phyloP scores from a whole-genome alignment of 2,797 vertebrate genomes.

The Hirundo rustica region DNA sequence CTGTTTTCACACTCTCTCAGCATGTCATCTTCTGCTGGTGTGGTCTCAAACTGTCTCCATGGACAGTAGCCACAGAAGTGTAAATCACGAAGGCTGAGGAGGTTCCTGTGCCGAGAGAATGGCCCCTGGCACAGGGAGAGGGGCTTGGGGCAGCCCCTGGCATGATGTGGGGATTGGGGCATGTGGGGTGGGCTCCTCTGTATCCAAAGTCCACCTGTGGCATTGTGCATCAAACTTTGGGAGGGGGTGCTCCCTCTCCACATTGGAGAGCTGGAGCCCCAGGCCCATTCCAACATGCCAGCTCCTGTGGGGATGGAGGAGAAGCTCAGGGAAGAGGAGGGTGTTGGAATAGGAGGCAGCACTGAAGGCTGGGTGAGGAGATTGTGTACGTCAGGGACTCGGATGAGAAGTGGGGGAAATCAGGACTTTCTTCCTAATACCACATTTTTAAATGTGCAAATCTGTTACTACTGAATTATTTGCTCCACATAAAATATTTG shows the following conservation, averaged over 20 bases:
- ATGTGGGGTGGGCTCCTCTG: rapidly evolving
- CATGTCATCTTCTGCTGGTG: rapidly evolving
- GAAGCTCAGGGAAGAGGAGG: neutral
- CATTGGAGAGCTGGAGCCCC: rapidly evolving
- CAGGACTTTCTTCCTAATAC: neutral
- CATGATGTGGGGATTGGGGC: rapidly evolving
- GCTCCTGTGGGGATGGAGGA: neutral
- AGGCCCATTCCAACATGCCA: rapidly evolving
- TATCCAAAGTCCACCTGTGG: rapidly evolving
- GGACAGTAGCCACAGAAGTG: rapidly evolving
- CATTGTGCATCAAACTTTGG: rapidly evolving
- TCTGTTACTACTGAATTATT: slow-evolving; percentile 39
- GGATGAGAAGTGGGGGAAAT: neutral
- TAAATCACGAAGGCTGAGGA: rapidly evolving
- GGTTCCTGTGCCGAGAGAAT: rapidly evolving
- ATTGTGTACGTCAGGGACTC: neutral
- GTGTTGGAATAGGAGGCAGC: neutral
- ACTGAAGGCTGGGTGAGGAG: neutral
- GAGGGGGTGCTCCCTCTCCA: neutral
- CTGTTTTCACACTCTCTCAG: neutral
- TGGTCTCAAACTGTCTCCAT: neutral
- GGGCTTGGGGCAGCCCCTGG: neutral
- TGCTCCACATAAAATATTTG: slow-evolving; percentile 35
- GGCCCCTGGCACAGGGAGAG: neutral
- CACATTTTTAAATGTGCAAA: neutral